phyloP scores from a whole-genome alignment of 2,113 vertebrate genomes.

The Oreochromis spilurus region DNA sequence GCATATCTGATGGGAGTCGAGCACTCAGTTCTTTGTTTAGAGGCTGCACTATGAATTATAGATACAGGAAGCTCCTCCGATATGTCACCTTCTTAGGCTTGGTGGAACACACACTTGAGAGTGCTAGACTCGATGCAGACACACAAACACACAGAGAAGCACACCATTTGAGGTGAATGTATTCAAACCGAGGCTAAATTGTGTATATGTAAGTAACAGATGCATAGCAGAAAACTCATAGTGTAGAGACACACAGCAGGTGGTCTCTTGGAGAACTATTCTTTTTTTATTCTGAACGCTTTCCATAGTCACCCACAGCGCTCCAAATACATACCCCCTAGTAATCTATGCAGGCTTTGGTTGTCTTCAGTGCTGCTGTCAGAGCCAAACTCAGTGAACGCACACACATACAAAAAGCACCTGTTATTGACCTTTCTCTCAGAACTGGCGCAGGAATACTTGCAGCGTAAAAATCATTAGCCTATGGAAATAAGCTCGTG shows the following conservation, averaged over 20 bases:
- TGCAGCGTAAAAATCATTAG: not conserved
- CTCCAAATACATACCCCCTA: constrained; percentile 7
- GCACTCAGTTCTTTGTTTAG: constrained; percentile 57
- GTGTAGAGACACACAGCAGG: not conserved
- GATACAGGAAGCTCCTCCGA: constrained; percentile 42
- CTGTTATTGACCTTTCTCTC: not conserved
- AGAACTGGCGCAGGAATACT: not conserved
- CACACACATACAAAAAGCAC: not conserved
- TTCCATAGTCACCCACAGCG: constrained; percentile 14
- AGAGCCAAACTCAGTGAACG: not conserved
- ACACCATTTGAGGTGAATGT: not conserved
- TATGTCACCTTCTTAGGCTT: constrained; percentile 34
- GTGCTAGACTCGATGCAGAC: not conserved
- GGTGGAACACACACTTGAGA: constrained; percentile 4
- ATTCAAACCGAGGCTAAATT: not conserved
- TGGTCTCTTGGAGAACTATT: constrained; percentile 11
- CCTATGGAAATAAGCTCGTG: not conserved
- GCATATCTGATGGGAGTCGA: constrained; percentile 30
- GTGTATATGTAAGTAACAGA: not conserved
- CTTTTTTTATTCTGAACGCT: constrained; percentile 5
- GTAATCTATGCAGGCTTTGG: not conserved
- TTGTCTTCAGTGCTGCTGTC: constrained; percentile 1
- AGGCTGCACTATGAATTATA: constrained; percentile 54
- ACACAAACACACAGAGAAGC: not conserved
- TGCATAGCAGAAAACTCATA: not conserved